Evolutionary conservation across 1,140 invertebrate species (phyloP).

Genomic region (Spodoptera litura): DNA sequence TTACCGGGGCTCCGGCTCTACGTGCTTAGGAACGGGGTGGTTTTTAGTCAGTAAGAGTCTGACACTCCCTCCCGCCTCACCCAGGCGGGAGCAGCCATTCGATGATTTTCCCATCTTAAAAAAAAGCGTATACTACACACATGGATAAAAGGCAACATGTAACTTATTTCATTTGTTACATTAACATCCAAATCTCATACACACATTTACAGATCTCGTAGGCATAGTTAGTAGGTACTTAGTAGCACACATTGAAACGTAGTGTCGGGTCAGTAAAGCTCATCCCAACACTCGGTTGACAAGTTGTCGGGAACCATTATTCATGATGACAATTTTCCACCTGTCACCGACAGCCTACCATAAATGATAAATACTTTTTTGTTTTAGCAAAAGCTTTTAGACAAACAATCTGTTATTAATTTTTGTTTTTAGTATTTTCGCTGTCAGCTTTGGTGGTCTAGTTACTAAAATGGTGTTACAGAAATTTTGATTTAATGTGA

Average conservation of each 20-base stretch:
- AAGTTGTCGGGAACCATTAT: constrained; percentile 64
- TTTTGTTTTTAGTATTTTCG: too few relatives aligned
- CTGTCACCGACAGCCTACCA: constrained; percentile 65
- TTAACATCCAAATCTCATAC: neutral
- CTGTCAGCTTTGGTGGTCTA: too few relatives aligned
- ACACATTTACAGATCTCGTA: constrained; percentile 5
- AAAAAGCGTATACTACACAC: too few relatives aligned
- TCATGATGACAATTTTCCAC: constrained; percentile 76
- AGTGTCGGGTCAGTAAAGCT: constrained; percentile 38
- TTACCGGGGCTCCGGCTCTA: too few relatives aligned
- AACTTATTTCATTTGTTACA: constrained; percentile 1
- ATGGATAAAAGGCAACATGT: neutral
- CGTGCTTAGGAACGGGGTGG: too few relatives aligned
- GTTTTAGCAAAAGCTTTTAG: constrained; percentile 35
- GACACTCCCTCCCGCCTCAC: too few relatives aligned
- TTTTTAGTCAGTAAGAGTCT: too few relatives aligned
- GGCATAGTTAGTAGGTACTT: neutral
- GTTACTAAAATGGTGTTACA: too few relatives aligned
- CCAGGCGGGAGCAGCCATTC: too few relatives aligned
- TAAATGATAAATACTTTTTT: constrained; percentile 59
- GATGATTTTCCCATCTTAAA: too few relatives aligned
- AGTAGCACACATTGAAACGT: constrained; percentile 14
- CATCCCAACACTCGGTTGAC: constrained; percentile 40
- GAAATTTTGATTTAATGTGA: too few relatives aligned
- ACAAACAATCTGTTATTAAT: constrained; percentile 7